phyloP scores from a whole-genome alignment of 2,113 vertebrate species.

The Colinus virginianus region DNA sequence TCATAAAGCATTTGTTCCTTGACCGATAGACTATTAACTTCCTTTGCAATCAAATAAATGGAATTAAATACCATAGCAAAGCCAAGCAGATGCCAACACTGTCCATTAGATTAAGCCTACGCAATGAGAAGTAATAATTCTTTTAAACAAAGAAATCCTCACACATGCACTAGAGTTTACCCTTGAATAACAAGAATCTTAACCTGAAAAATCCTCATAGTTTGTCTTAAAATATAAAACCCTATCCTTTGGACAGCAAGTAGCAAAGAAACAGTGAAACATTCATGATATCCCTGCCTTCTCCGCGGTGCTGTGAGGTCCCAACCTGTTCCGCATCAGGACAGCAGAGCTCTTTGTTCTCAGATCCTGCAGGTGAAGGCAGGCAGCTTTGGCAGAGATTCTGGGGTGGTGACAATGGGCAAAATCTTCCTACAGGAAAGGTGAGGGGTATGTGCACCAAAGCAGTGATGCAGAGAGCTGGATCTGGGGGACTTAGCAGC shows the following conservation, averaged over 20 bases:
- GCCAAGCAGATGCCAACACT: neutral
- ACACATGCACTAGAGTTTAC: neutral
- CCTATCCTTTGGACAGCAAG: slow-evolving; percentile 23
- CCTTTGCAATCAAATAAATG: neutral
- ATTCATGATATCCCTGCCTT: slow-evolving; percentile 34
- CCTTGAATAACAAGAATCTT: slow-evolving; percentile 13
- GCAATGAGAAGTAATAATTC: slow-evolving; percentile 2
- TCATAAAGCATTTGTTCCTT: slow-evolving; percentile 43
- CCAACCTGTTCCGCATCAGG: neutral
- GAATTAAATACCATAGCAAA: slow-evolving; percentile 36
- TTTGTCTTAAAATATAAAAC: slow-evolving; percentile 41
- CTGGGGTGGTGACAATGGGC: neutral
- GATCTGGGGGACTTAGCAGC: fast-evolving
- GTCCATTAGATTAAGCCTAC: neutral
- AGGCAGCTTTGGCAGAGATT: neutral
- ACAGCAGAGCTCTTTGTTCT: neutral
- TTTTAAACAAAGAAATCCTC: slow-evolving; percentile 13
- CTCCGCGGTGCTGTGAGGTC: slow-evolving; percentile 14
- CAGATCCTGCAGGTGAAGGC: neutral
- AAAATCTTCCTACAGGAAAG: neutral
- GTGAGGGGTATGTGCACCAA: neutral
- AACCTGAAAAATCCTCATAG: neutral
- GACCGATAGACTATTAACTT: neutral
- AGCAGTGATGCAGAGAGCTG: fast-evolving
- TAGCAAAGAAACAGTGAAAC: slow-evolving; percentile 24